Evolutionary conservation across 2,888 invertebrate genomes (phyloP).

Genomic region (Drosophila multiciliata): DNA sequence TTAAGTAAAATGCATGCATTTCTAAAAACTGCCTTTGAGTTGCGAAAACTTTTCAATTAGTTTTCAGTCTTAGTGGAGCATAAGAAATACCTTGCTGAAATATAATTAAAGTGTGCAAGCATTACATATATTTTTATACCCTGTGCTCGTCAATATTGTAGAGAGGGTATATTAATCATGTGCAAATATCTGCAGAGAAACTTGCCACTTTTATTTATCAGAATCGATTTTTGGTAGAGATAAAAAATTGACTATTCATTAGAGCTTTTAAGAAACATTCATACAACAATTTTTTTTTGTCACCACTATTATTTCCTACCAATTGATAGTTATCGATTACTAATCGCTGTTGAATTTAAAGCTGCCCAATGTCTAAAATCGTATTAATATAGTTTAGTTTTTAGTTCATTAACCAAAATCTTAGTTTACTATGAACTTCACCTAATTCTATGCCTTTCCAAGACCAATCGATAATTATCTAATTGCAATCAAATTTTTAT

Average conservation of each 20-base stretch:
- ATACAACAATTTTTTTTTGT: neutral
- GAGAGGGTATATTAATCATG: neutral
- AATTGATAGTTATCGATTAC: neutral
- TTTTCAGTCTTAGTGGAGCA: neutral
- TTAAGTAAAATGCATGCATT: neutral
- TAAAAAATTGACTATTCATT: neutral
- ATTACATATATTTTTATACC: neutral
- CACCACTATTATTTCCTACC: neutral
- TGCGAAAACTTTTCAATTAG: conserved; percentile 26
- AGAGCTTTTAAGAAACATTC: neutral
- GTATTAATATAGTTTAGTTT: neutral
- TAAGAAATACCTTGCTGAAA: neutral
- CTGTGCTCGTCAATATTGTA: neutral
- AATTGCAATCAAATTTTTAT: neutral
- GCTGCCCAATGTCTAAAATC: neutral
- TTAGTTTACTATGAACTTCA: neutral
- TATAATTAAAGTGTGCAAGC: neutral
- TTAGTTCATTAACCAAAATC: neutral
- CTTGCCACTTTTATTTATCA: neutral
- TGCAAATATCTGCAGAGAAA: neutral
- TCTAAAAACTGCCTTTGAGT: conserved; percentile 1
- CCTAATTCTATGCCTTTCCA: neutral
- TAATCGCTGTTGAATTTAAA: neutral
- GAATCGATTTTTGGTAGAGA: neutral
- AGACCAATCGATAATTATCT: neutral